Evolutionary conservation across 2,797 vertebrate species (phyloP), one percentile per base, ranked within the genome.

Genomic region (Scolopax bukidnonensis): DNA sequence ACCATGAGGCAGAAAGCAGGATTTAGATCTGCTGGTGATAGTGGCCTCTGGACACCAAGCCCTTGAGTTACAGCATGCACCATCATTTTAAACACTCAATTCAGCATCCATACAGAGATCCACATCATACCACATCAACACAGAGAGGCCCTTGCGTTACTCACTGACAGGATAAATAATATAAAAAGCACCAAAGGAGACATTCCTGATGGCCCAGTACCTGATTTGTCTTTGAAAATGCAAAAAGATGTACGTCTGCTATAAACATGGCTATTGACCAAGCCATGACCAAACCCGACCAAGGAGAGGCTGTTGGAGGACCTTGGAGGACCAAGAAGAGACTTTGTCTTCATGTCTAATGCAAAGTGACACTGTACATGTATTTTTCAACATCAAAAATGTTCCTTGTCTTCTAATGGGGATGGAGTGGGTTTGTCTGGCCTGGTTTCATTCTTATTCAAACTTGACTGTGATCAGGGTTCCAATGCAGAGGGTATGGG

Each of bases 221-320:
- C 57, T 38, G 45, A n/a, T 45, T 32, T 30, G 23, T 32, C 74
- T 87, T 16, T 13, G 36, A 43, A 78, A 87, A 89, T 0, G 10
- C 50, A 76, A 28, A n/a, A 91, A 70, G 51, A 75, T 5, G 2
- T 3, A 6, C 16, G 74, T 79, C 47, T 25, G 47, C 69, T n/a
- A 50, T 19, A 74, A 65, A 71, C 11, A 7, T 0, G 0, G 30
- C 76, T 33, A 43, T 30, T 1, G 51, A 36, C 36, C 36, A 36
- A 71, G 43, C 0, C 1, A 65, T 24, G 82, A 10, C 41, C 43
- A 5, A 20, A 59, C 32, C 76, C 2, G 3, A 40, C 28, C 0
- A 0, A 57, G 70, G 60, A 60, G 4, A 38, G 32, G 68, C 56
- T 16, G n/a, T 1, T n/a, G n/a, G n/a, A n/a, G n/a, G n/a, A n/a